Evolutionary conservation across 2,888 invertebrate genomes (phyloP).

Genomic region (Eremobia ochroleuca): DNA sequence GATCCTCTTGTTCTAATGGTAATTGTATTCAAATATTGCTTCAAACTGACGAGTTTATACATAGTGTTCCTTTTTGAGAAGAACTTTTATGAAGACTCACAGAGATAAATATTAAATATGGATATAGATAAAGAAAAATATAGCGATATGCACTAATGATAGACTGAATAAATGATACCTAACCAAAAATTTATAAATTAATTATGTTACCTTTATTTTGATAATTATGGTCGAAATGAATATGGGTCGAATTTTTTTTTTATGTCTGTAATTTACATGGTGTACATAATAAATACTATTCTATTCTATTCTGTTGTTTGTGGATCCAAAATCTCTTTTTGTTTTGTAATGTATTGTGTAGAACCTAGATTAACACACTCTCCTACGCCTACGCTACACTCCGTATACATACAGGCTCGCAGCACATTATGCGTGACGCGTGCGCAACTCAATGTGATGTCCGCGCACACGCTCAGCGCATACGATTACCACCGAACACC

Average conservation of each 20-base stretch:
- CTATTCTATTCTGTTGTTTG: too few relatives aligned
- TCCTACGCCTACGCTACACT: slow-evolving; percentile 50
- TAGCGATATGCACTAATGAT: not conserved
- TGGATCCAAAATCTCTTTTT: not conserved
- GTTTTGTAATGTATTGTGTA: not conserved
- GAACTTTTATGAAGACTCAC: not conserved
- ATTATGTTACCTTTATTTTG: not conserved
- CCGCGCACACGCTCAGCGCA: slow-evolving; percentile 78
- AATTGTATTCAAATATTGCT: slow-evolving; percentile 78
- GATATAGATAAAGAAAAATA: not conserved
- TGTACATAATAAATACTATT: too few relatives aligned
- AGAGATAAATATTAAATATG: not conserved
- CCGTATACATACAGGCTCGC: slow-evolving; percentile 61
- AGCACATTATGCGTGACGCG: slow-evolving; percentile 84
- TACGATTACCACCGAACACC: slow-evolving; percentile 74
- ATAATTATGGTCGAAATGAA: too few relatives aligned
- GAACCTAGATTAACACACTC: not conserved
- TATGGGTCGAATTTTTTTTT: too few relatives aligned
- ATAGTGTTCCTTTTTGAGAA: slow-evolving; percentile 57
- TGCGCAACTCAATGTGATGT: slow-evolving; percentile 83
- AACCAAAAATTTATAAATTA: too few relatives aligned
- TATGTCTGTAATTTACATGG: too few relatives aligned
- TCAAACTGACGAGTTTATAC: slow-evolving; percentile 65
- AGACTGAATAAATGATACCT: not conserved
- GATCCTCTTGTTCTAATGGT: slow-evolving; percentile 67